These are phyloP conservation scores for Drosophila mimetica DNA, from an alignment of 2,888 invertebrate genomes.

Conservation along the genomic window DNA sequence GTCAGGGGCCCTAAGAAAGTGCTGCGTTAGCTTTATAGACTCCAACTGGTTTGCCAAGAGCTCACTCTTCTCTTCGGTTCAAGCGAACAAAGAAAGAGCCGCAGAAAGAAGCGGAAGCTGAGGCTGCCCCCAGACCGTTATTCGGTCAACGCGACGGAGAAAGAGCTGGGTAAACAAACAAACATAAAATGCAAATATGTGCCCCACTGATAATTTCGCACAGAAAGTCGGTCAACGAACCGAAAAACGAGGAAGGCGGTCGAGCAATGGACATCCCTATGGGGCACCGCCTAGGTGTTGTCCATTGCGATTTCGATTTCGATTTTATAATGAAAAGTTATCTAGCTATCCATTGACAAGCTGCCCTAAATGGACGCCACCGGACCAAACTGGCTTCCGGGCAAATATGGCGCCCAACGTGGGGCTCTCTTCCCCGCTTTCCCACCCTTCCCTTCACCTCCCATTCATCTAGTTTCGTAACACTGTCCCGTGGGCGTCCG, in stretches of 20 bases:
- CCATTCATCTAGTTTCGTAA: constrained; percentile 36
- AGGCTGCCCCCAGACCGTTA: constrained; percentile 32
- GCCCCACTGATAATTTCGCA: constrained; percentile 19
- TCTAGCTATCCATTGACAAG: constrained; percentile 9
- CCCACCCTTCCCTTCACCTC: neutral
- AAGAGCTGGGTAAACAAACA: constrained; percentile 10
- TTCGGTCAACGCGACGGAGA: constrained; percentile 7
- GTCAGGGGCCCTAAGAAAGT: constrained; percentile 21
- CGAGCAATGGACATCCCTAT: constrained; percentile 4
- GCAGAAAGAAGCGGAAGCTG: constrained; percentile 29
- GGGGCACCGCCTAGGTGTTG: constrained; percentile 8
- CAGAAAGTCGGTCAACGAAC: constrained; percentile 74
- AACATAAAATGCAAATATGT: constrained; percentile 28
- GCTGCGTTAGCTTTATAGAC: constrained; percentile 1
- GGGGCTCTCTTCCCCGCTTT: constrained; percentile 16
- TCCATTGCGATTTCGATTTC: constrained; percentile 70
- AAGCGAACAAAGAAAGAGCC: constrained; percentile 55
- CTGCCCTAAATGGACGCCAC: constrained; percentile 50
- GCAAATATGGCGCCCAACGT: constrained; percentile 55
- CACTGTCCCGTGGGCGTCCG: constrained; percentile 52
- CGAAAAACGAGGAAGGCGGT: constrained; percentile 26
- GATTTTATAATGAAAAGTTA: constrained; percentile 52
- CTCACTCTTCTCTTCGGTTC: constrained; percentile 19
- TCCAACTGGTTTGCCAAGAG: constrained; percentile 21
- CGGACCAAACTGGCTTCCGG: constrained; percentile 55